Conservation (phyloP, 2,888 invertebrate species). For the Agonopterix alstromeriana region DNA sequence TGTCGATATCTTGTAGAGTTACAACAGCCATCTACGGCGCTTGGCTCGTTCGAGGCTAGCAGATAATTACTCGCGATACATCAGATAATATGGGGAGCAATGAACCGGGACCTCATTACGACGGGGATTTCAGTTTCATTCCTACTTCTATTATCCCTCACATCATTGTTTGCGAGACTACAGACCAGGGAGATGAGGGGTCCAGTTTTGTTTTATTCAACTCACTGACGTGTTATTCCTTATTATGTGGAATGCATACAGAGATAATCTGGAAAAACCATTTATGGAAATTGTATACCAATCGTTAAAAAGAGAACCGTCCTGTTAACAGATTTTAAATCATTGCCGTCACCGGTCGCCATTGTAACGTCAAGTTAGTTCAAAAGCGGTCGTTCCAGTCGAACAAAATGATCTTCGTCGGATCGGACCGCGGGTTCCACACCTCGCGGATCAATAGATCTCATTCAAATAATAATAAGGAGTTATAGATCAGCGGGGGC, state of each 20-base stretch:
- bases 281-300: constrained; percentile 76
- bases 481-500: constrained; percentile 68
- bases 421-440: constrained; percentile 66
- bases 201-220: constrained; percentile 21
- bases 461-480: constrained; percentile 76
- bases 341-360: constrained; percentile 70
- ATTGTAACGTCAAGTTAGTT: constrained; percentile 76
- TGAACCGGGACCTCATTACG: constrained; percentile 45
- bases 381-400: constrained; percentile 71
- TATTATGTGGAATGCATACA: constrained; percentile 55
- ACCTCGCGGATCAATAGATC: constrained; percentile 74
- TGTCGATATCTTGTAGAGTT: background rate
- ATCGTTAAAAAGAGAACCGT: constrained; percentile 75
- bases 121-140: constrained; percentile 47
- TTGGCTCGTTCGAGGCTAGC: constrained; percentile 9
- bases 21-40: constrained; percentile 2
- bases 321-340: constrained; percentile 78
- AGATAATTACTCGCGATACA: constrained; percentile 53
- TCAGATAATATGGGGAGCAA: constrained; percentile 44
- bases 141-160: constrained; percentile 38
- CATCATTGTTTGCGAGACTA: constrained; percentile 37
- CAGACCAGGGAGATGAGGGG: constrained; percentile 12
- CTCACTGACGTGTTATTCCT: constrained; percentile 41
- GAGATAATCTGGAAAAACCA: constrained; percentile 65
- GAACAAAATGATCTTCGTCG: constrained; percentile 72